Percentiles rank a stretch among this genome's conserved stretches.
Evolutionary conservation across 2,888 invertebrate species (phyloP).

Genomic region (Ferrisia virgata): DNA sequence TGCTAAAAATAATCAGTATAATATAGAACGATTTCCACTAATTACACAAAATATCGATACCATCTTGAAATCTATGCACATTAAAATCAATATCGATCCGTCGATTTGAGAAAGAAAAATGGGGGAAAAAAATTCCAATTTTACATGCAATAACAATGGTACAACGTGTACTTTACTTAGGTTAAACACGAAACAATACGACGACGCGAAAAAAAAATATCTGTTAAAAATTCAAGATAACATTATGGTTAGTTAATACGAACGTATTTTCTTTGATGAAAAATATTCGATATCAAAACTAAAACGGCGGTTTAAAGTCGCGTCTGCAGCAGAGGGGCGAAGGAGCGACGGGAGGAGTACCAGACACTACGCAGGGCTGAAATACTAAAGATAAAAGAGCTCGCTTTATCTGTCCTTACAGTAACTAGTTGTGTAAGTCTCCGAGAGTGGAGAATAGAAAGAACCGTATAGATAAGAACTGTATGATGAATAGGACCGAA

Average conservation of each 20-base stretch:
- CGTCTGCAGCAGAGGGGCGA: too few relatives aligned
- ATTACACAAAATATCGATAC: too few relatives aligned
- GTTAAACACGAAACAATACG: background rate
- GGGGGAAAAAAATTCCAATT: background rate
- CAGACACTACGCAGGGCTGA: conserved; percentile 37
- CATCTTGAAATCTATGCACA: too few relatives aligned
- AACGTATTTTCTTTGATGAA: conserved; percentile 20
- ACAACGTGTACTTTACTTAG: too few relatives aligned
- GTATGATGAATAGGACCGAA: conserved; percentile 41
- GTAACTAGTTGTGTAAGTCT: conserved; percentile 44
- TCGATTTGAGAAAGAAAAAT: too few relatives aligned
- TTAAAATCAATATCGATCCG: background rate
- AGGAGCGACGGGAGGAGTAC: conserved; percentile 21
- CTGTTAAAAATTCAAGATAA: conserved; percentile 17
- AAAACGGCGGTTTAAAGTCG: conserved; percentile 21
- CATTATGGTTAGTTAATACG: conserved; percentile 14
- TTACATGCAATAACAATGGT: background rate
- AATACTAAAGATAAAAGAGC: conserved; percentile 34
- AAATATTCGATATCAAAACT: conserved; percentile 24
- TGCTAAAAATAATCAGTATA: too few relatives aligned
- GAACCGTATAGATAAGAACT: conserved; percentile 40
- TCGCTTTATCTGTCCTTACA: conserved; percentile 42
- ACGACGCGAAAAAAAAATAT: background rate
- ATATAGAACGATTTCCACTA: too few relatives aligned
- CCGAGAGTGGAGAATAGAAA: conserved; percentile 37